These are phyloP conservation scores for Paramormyrops hopkinsi DNA, from an alignment of 2,797 vertebrate genomes.

Conservation along the genomic window DNA sequence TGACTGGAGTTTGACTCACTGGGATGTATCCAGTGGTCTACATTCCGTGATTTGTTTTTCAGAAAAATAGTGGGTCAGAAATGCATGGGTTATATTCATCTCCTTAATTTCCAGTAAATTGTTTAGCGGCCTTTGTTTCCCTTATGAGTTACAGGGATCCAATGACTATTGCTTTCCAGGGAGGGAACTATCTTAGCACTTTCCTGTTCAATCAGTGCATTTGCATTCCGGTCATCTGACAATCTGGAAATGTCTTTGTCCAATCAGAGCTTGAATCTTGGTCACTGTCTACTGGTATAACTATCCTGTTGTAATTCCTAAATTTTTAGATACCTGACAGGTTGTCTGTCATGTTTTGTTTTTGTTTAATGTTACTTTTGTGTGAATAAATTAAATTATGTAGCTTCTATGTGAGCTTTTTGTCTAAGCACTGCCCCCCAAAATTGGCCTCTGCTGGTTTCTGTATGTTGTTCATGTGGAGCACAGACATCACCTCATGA, in stretches of 20 bases:
- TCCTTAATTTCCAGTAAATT: background rate
- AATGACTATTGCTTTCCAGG: background rate
- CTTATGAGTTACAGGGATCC: background rate
- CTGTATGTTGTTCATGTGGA: background rate
- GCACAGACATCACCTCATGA: background rate
- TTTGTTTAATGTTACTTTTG: background rate
- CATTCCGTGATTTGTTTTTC: background rate
- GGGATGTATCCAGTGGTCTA: background rate
- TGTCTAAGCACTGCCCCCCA: slow-evolving; percentile 1
- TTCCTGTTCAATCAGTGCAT: background rate
- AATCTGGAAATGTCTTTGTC: background rate
- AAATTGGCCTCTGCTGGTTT: background rate
- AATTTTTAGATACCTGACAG: background rate
- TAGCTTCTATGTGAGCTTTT: background rate
- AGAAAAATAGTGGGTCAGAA: background rate
- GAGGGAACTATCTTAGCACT: background rate
- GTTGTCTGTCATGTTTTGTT: slow-evolving; percentile 1
- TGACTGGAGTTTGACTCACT: background rate
- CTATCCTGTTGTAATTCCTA: background rate
- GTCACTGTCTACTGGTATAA: background rate
- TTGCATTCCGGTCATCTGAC: background rate
- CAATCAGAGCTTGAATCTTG: slow-evolving; percentile 6
- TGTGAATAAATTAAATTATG: background rate
- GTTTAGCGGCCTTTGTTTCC: background rate
- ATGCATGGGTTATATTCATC: background rate